Percentiles rank a stretch among this genome's conserved stretches.
These are phyloP conservation scores for Drosophila planitibia DNA, from an alignment of 2,888 invertebrate species.

Conservation along the genomic window DNA sequence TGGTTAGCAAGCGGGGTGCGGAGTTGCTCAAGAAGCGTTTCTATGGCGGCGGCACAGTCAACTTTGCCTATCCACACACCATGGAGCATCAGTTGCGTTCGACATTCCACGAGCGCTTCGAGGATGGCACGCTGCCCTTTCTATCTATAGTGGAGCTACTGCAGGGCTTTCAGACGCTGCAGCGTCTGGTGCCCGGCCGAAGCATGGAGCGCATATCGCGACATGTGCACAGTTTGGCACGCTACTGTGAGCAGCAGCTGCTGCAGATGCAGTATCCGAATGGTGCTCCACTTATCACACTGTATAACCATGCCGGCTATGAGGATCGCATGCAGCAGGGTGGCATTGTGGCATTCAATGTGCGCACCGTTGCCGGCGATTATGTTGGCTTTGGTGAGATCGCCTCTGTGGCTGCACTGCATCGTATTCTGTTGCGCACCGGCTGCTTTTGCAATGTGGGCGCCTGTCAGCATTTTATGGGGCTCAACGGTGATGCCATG, in stretches of 20 bases:
- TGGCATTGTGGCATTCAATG: conserved; percentile 94
- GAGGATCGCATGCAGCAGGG: conserved; percentile 90
- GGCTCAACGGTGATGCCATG: conserved; percentile 89
- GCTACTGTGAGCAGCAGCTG: conserved; percentile 89
- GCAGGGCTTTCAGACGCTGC: conserved; percentile 92
- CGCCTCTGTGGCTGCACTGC: conserved; percentile 94
- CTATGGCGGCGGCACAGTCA: conserved; percentile 98
- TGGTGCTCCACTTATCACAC: conserved; percentile 88
- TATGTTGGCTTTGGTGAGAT: conserved; percentile 97
- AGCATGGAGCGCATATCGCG: conserved; percentile 88
- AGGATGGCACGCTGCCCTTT: conserved; percentile 97
- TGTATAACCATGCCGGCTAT: conserved; percentile 92
- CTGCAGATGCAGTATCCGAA: conserved; percentile 89
- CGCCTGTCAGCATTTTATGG: conserved; percentile 93
- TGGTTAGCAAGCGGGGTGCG: conserved; percentile 88
- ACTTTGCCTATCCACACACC: conserved; percentile 91
- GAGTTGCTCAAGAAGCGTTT: conserved; percentile 87
- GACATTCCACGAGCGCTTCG: conserved; percentile 92
- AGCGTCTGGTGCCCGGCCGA: conserved; percentile 87
- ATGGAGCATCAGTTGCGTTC: conserved; percentile 90
- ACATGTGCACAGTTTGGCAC: conserved; percentile 92
- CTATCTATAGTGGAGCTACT: conserved; percentile 92
- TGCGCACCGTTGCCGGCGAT: conserved; percentile 90
- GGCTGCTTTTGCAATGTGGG: conserved; percentile 99
- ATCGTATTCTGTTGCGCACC: conserved; percentile 94